Conservation (phyloP, 2,888 invertebrate species). For the Conus canariensis region DNA sequence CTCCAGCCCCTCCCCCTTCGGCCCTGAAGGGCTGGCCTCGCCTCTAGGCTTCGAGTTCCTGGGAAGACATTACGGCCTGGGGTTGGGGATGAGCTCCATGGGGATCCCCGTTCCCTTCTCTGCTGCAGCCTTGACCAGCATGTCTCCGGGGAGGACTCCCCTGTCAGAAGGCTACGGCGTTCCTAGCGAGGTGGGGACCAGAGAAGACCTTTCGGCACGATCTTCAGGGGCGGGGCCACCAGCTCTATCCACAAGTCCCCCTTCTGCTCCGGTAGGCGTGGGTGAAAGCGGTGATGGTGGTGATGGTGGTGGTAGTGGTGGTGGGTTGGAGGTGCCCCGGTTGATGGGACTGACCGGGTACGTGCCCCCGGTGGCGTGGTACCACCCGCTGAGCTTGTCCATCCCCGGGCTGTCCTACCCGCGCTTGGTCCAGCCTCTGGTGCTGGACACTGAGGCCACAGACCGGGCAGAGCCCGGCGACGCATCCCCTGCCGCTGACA, state of each 20-base stretch:
- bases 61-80: slow-evolving; percentile 35
- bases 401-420: slow-evolving; percentile 73
- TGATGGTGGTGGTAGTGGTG: neutral
- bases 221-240: neutral
- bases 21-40: slow-evolving; percentile 51
- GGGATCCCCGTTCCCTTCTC: slow-evolving; percentile 28
- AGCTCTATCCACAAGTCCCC: neutral
- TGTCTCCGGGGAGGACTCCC: neutral
- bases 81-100: slow-evolving; percentile 9
- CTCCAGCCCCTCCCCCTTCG: slow-evolving; percentile 37
- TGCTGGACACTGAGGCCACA: slow-evolving; percentile 41
- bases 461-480: slow-evolving; percentile 4
- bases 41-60: slow-evolving; percentile 58
- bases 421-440: slow-evolving; percentile 65
- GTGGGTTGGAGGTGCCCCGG: neutral
- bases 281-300: neutral
- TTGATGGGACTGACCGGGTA: slow-evolving; percentile 27
- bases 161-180: slow-evolving; percentile 20
- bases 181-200: neutral
- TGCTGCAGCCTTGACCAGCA: neutral
- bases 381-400: slow-evolving; percentile 52
- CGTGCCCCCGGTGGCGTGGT: slow-evolving; percentile 50
- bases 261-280: neutral
- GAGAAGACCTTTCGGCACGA: neutral
- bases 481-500: slow-evolving; percentile 44